Conservation (phyloP, 2,797 vertebrate genomes). For the Thalassophryne amazonica region DNA sequence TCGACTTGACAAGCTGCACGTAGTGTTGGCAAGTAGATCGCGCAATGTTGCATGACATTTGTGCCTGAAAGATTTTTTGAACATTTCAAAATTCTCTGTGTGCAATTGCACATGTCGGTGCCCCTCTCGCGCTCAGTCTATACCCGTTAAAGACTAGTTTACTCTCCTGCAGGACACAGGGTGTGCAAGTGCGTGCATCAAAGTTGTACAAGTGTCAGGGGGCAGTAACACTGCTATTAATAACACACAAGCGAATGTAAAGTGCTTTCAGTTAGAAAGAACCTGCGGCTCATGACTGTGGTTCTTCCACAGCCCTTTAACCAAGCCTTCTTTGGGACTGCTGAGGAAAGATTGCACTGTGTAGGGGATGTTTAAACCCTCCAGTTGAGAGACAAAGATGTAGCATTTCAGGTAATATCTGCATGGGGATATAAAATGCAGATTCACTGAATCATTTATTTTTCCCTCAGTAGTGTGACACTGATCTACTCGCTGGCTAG, state of each 20-base stretch:
- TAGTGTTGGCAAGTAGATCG: no score
- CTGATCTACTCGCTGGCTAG: background rate
- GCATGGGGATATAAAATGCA: slow-evolving; percentile 14
- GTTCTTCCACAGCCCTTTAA: slow-evolving; percentile 97
- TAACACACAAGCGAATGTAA: background rate
- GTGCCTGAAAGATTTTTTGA: no score
- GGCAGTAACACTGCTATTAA: no score
- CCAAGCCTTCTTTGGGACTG: slow-evolving; percentile 93
- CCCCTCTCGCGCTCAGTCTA: no score
- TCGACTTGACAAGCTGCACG: no score
- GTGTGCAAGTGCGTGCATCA: no score
- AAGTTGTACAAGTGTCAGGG: no score
- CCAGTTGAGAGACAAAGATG: slow-evolving; percentile 89
- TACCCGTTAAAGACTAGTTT: no score
- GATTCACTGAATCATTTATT: background rate
- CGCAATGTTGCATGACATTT: no score
- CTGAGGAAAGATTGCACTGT: slow-evolving; percentile 89
- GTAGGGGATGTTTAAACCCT: slow-evolving; percentile 90
- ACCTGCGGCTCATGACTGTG: slow-evolving; percentile 93
- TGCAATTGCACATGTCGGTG: no score
- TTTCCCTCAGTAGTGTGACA: background rate
- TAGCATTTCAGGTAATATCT: slow-evolving; percentile 89
- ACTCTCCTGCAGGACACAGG: no score
- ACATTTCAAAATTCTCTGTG: no score
- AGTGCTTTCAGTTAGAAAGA: background rate